Evolutionary conservation across 2,888 invertebrate genomes (phyloP), one percentile per base, ranked within the genome.

Genomic region (Meteorus colon): DNA sequence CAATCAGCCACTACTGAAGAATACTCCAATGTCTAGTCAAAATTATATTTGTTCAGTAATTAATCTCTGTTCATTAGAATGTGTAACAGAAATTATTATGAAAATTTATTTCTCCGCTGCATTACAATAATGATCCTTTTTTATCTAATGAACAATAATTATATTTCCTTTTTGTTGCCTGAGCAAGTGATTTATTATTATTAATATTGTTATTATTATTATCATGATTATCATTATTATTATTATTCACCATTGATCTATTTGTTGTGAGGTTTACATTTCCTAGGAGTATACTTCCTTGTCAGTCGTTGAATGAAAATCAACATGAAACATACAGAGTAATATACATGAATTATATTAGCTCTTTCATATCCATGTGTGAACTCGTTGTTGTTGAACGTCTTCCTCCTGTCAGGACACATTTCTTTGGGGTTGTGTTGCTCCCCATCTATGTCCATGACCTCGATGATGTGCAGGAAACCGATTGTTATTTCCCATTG

Each of bases 351-450:
- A 34, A 34, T 55, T 55, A 19, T 24, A 55, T 55, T 19, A 55
- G n/a, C 60, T 65, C 63, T 76, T 75, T 85, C 79, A 87, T 81
- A 87, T 87, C 87, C 87, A 86, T 67, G 87, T 87, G 77, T 87
- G 87, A 77, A 83, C 84, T 82, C 84, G 85, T 82, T 86, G 86
- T 73, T 85, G 86, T 70, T 85, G 84, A 31, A 80, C 79, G n/a
- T 84, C 84, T 75, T 87, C 84, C 65, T 86, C 85, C 77, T 87
- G 86, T 86, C 86, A 87, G 78, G 86, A 87, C 27, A 85, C 82
- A 73, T 85, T 85, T 48, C 83, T 86, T 27, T 80, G 79, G 6
- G 79, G 70, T 66, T 81, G 82, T 76, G 82, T 77, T 31, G 81
- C 80, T 78, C 83, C 82, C 84, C 85, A 85, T 76, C 82, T 81